Evolutionary conservation across 2,797 vertebrate species (phyloP).

Genomic region (Petrocephalus sullivani): DNA sequence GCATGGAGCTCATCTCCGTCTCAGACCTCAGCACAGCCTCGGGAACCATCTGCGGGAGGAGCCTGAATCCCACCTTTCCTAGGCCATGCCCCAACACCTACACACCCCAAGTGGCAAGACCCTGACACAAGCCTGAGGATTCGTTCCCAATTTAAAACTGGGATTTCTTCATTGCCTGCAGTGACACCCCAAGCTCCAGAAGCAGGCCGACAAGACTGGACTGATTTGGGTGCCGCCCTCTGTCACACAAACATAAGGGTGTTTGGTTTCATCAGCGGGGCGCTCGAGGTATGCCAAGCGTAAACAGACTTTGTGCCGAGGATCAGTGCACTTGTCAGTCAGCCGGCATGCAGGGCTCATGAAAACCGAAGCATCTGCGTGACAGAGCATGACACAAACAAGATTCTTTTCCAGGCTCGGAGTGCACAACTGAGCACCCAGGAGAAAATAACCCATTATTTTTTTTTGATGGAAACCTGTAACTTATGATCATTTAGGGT

Average conservation of each 20-base stretch:
- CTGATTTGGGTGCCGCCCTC: background rate
- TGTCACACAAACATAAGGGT: background rate
- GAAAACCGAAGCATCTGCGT: background rate
- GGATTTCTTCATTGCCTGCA: background rate
- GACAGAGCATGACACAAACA: constrained; percentile 14
- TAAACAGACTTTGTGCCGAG: background rate
- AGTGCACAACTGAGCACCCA: background rate
- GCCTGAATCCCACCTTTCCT: background rate
- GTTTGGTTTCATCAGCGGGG: background rate
- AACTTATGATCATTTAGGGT: background rate
- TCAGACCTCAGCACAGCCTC: background rate
- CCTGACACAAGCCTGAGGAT: background rate
- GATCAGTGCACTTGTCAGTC: background rate
- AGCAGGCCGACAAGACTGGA: background rate
- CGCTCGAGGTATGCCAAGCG: background rate
- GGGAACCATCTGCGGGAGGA: background rate
- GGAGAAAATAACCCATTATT: background rate
- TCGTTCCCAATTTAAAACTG: background rate
- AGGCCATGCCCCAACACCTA: background rate
- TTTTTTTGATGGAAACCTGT: background rate
- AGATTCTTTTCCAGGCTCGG: background rate
- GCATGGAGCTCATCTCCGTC: background rate
- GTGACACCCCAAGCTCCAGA: background rate
- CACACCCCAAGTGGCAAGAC: background rate
- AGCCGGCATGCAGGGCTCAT: background rate